Evolutionary conservation across 2,888 invertebrate genomes (phyloP).

Genomic region (Pilophorus perplexus): DNA sequence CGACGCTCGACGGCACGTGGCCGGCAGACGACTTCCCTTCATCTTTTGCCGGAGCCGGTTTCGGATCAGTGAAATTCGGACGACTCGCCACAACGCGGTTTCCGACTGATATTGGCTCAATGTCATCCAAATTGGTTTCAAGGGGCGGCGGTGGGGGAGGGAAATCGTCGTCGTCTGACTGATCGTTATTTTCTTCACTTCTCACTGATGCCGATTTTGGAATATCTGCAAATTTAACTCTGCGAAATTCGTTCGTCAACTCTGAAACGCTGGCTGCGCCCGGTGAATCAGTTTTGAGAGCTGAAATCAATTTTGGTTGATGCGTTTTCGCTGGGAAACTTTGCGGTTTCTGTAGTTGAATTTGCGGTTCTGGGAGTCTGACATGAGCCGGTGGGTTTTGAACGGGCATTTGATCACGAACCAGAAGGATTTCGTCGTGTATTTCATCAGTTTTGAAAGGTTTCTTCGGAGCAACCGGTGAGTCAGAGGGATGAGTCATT

Average conservation of each 20-base stretch:
- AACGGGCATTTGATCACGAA: too few relatives aligned
- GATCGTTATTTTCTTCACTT: background rate
- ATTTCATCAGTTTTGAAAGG: background rate
- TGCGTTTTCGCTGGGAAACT: background rate
- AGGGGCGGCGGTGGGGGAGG: constrained; percentile 17
- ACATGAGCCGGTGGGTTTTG: too few relatives aligned
- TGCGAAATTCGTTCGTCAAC: background rate
- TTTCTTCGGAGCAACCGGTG: background rate
- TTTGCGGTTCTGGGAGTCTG: too few relatives aligned
- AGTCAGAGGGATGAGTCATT: background rate
- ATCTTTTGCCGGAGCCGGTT: too few relatives aligned
- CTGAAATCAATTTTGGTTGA: background rate
- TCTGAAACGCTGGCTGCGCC: background rate
- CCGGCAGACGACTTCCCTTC: too few relatives aligned
- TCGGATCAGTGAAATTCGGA: background rate
- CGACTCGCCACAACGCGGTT: background rate
- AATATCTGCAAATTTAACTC: too few relatives aligned
- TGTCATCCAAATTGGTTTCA: constrained; percentile 16
- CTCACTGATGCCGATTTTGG: constrained; percentile 2
- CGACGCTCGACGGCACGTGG: background rate
- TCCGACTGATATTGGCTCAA: background rate
- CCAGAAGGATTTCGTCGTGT: too few relatives aligned
- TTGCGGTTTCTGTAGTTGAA: background rate
- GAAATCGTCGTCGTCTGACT: background rate
- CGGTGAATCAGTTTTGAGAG: background rate